Base-by-base conservation (phyloP, 2,113 vertebrate species). In the Phaethon lepturus region DNA sequence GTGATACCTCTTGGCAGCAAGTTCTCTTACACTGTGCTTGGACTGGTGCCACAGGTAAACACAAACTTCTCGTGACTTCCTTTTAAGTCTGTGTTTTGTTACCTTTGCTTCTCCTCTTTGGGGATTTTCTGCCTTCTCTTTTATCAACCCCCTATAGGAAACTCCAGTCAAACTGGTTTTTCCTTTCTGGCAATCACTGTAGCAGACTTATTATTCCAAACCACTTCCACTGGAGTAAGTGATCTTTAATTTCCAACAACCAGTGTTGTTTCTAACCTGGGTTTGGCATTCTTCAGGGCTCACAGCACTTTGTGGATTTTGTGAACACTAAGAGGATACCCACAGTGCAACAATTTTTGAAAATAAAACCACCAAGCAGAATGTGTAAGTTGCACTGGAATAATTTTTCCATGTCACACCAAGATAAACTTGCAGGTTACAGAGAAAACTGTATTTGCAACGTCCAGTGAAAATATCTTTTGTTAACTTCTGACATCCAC, bases 101-200 rank as follows among this genome's bases (percentile, higher is more conserved):
- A 81, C 87, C 86, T 97, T 92, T 83, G 42, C 45, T 88, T 96
- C 67, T 92, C 50, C 38, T 69, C 33, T 95, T 83, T 31, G 67
- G n/a, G 52, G 59, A 80, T 97, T 94, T 97, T 95, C 90, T 94
- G 62, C 85, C 53, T 92, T 94, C 42, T 71, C 50, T 90, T 93
- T 67, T 71, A 60, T 78, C 60, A 82, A 2, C 28, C 56, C 91
- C 31, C 74, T 82, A 19, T 74, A 77, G 82, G 93, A 92, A 94
- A 82, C 74, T 90, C 85, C 62, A 64, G 90, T 96, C 92, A 94
- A 90, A 96, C 95, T 92, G 90, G 35, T 96, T 97, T 95, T 95
- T 83, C 75, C 42, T 93, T 96, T 92, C 52, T 88, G 93, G 59
- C 63, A 93, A 3, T 80, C 62, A 62, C 62, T 4, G 0, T 66